Conservation (phyloP, 2,888 invertebrate genomes). For the Campaea margaritaria region DNA sequence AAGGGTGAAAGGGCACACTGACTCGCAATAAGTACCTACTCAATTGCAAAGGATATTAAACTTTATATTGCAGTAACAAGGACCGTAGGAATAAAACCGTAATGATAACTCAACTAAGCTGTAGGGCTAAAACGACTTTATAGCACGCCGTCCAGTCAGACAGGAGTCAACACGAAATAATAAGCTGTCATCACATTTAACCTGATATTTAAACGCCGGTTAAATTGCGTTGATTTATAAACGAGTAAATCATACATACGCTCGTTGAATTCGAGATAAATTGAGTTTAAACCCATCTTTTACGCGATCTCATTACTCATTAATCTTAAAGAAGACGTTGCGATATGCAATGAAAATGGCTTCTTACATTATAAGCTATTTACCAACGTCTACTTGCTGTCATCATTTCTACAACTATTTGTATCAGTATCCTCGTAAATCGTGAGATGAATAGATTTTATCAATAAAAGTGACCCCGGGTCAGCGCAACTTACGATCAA, state of each 20-base stretch:
- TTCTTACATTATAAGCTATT: conserved; percentile 1
- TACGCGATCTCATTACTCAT: conserved; percentile 12
- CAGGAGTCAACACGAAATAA: not conserved
- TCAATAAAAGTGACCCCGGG: conserved; percentile 2
- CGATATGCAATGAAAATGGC: not conserved
- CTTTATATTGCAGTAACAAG: conserved; percentile 1
- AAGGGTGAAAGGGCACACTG: conserved; percentile 50
- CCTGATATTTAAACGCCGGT: too few species aligned
- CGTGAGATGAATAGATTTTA: not conserved
- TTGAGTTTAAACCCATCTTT: conserved; percentile 2
- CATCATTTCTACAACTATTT: conserved; percentile 3
- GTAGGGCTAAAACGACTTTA: conserved; percentile 3
- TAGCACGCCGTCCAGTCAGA: not conserved
- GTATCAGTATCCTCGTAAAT: conserved; percentile 1
- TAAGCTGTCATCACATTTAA: too few species aligned
- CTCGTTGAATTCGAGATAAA: not conserved
- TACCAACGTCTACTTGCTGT: conserved; percentile 18
- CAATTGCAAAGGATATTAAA: conserved; percentile 12
- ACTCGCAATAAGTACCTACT: conserved; percentile 13
- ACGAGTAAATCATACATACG: too few species aligned
- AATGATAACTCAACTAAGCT: conserved; percentile 4
- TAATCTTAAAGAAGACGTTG: not conserved
- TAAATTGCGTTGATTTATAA: too few species aligned
- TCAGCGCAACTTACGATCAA: conserved; percentile 1
- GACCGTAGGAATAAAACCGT: not conserved